phyloP scores from a whole-genome alignment of 1,140 invertebrate species.

The Nebria ingens region DNA sequence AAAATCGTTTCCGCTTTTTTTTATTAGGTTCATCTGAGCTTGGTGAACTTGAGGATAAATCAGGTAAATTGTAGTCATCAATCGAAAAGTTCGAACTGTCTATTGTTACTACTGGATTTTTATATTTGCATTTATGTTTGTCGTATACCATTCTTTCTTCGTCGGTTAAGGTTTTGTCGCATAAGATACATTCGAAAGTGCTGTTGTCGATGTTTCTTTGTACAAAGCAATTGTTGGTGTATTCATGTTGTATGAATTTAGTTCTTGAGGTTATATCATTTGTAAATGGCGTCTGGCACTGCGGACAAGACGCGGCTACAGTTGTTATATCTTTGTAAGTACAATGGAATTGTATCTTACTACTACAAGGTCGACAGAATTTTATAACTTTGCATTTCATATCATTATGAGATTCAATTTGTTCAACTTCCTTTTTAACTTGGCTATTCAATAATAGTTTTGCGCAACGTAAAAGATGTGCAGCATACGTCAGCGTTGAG shows the following conservation, averaged over 20 bases:
- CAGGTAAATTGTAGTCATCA: constrained; percentile 11
- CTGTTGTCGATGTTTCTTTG: not conserved
- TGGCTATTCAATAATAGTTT: not conserved
- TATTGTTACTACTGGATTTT: constrained; percentile 12
- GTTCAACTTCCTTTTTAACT: not conserved
- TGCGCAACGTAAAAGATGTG: constrained; percentile 20
- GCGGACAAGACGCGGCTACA: constrained; percentile 7
- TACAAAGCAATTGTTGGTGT: not conserved
- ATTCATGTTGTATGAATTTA: not conserved
- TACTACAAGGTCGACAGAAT: not conserved
- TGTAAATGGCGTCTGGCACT: constrained; percentile 2
- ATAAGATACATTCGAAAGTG: constrained; percentile 10
- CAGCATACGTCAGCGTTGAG: constrained; percentile 23
- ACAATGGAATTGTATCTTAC: not conserved
- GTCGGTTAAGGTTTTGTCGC: not conserved
- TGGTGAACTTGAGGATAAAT: constrained; percentile 17
- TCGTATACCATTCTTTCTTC: not conserved
- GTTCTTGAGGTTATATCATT: not conserved
- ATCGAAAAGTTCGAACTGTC: not conserved
- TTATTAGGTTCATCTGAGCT: constrained; percentile 15
- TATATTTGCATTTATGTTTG: constrained; percentile 12
- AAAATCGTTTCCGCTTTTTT: constrained; percentile 18
- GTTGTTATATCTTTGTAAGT: not conserved
- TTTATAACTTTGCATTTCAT: not conserved
- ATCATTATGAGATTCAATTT: not conserved